Evolutionary conservation across 2,113 vertebrate genomes (phyloP).

Genomic region (Peromyscus maniculatus): DNA sequence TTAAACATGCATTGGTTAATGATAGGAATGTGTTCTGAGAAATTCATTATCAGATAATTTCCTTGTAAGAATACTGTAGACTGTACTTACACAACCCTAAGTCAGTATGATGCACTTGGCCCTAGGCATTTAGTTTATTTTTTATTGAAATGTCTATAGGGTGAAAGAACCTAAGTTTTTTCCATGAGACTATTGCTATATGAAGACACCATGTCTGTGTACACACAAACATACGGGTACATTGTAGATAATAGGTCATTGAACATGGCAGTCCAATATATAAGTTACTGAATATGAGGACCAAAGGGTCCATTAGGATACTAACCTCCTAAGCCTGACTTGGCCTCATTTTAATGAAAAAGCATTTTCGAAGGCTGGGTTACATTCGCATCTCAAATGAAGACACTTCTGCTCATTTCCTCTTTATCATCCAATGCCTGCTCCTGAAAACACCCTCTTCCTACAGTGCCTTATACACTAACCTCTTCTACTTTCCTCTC

Average conservation of each 20-base stretch:
- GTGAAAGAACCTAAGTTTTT: neutral
- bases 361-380: neutral
- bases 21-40: neutral
- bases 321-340: neutral
- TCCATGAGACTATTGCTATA: neutral
- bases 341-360: conserved; percentile 28
- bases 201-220: neutral
- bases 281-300: neutral
- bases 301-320: neutral
- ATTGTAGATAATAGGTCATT: neutral
- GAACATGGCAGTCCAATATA: neutral
- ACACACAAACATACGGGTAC: neutral
- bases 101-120: too few relatives aligned
- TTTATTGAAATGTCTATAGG: neutral
- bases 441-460: neutral
- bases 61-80: neutral
- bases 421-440: neutral
- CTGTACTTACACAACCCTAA: neutral
- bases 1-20: neutral
- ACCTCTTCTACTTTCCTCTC: neutral
- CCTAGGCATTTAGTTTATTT: neutral
- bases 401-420: neutral
- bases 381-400: neutral
- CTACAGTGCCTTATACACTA: neutral
- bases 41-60: neutral